A percentile compares a stretch with the other conserved stretches of the same genome.
Evolutionary conservation across 2,797 vertebrate genomes (phyloP).

Genomic region (Notamacropus eugenii): DNA sequence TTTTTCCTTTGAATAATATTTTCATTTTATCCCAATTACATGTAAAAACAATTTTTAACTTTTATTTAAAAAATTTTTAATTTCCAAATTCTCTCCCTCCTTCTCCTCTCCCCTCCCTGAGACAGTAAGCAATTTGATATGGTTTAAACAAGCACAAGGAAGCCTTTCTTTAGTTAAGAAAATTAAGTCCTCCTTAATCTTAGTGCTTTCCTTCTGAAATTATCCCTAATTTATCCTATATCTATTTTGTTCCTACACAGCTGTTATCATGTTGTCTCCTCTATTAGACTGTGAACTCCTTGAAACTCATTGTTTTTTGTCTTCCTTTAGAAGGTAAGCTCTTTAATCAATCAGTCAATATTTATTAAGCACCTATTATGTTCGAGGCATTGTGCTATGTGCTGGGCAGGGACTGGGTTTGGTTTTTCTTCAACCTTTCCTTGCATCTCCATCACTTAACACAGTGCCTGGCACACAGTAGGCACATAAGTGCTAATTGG

Average conservation of each 20-base stretch:
- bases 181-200: not conserved
- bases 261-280: not conserved
- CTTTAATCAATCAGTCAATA: no score
- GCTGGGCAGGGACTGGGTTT: no score
- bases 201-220: not conserved
- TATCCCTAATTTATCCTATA: not conserved
- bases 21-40: not conserved
- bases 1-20: not conserved
- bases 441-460: no score
- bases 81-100: not conserved
- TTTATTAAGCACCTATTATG: no score
- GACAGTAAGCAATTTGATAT: not conserved
- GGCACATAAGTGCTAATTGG: no score
- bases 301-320: no score
- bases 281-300: no score
- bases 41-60: not conserved
- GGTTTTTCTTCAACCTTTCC: no score
- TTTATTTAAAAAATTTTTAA: not conserved
- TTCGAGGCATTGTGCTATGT: no score
- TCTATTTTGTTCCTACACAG: not conserved
- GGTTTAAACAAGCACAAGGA: not conserved
- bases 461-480: no score
- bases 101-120: not conserved
- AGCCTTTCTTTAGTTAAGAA: not conserved
- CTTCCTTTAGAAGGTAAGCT: no score